Percentiles rank a stretch among this genome's conserved stretches.
phyloP scores from a whole-genome alignment of 1,140 invertebrate genomes.

The Rhynchophorus ferrugineus region DNA sequence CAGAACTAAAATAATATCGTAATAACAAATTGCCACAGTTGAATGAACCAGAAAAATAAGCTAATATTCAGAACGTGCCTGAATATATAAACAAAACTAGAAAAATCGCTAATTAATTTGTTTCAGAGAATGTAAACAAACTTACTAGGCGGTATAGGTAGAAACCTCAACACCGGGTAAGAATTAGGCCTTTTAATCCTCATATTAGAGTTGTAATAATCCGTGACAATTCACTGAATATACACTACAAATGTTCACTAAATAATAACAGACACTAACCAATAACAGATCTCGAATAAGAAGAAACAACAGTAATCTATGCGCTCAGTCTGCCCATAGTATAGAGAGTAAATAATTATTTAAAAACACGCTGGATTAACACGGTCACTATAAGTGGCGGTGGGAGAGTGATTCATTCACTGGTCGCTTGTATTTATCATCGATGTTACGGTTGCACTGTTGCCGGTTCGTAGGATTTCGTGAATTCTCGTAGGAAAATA shows the following conservation, averaged over 20 bases:
- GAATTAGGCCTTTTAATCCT: constrained; percentile 57
- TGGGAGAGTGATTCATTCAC: constrained; percentile 29
- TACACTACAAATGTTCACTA: no score
- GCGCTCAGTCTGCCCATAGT: background rate
- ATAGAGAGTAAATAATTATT: constrained; percentile 15
- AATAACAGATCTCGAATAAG: constrained; percentile 5
- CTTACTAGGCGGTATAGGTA: constrained; percentile 42
- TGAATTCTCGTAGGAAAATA: no score
- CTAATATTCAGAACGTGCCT: background rate
- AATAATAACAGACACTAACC: constrained; percentile 6
- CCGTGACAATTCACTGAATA: no score
- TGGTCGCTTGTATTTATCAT: constrained; percentile 30
- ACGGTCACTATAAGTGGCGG: constrained; percentile 24
- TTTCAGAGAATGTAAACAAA: constrained; percentile 8
- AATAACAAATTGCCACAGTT: no score
- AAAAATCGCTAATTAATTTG: background rate
- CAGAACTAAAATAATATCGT: no score
- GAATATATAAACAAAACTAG: background rate
- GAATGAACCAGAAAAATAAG: background rate
- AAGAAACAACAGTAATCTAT: constrained; percentile 6
- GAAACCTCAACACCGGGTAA: constrained; percentile 53
- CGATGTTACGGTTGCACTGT: constrained; percentile 32
- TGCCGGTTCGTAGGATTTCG: no score
- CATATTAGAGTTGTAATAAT: constrained; percentile 44
- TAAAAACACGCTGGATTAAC: constrained; percentile 21